Percentiles rank a stretch among this genome's conserved stretches.
Evolutionary conservation across 2,113 vertebrate species (phyloP).

Genomic region (Cephalopterus ornatus): DNA sequence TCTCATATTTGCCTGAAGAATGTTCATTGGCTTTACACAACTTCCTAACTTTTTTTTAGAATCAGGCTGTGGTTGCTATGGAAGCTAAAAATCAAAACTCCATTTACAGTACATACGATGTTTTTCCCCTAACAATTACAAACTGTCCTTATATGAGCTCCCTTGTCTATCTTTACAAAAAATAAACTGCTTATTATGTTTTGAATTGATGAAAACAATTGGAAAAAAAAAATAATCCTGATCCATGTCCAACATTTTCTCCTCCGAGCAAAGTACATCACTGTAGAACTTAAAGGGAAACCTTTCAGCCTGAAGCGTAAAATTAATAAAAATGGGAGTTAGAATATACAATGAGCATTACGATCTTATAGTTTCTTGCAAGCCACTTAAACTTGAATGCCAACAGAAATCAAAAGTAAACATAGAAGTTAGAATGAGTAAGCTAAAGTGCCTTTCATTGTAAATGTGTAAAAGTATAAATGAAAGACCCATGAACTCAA

Average conservation of each 20-base stretch:
- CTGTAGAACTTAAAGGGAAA: not conserved
- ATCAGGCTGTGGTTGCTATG: not conserved
- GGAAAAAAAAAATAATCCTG: not conserved
- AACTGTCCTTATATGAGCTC: not conserved
- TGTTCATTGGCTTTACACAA: not conserved
- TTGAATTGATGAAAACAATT: not conserved
- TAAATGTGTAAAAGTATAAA: not conserved
- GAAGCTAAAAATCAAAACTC: not conserved
- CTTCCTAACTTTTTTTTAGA: not conserved
- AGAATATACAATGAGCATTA: not conserved
- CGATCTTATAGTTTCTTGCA: not conserved
- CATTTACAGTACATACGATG: not conserved
- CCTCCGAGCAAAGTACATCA: accelerated
- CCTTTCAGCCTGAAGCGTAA: not conserved
- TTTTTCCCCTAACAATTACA: not conserved
- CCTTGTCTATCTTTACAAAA: not conserved
- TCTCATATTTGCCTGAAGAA: not conserved
- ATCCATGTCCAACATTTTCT: not conserved
- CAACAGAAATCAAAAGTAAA: not conserved
- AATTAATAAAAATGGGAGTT: not conserved
- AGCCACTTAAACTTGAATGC: not conserved
- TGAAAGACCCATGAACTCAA: not conserved
- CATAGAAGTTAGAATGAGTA: not conserved
- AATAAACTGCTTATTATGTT: not conserved
- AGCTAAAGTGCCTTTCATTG: not conserved